These are phyloP conservation scores for Volucella inflata DNA, from an alignment of 2,888 invertebrate genomes.

Conservation along the genomic window DNA sequence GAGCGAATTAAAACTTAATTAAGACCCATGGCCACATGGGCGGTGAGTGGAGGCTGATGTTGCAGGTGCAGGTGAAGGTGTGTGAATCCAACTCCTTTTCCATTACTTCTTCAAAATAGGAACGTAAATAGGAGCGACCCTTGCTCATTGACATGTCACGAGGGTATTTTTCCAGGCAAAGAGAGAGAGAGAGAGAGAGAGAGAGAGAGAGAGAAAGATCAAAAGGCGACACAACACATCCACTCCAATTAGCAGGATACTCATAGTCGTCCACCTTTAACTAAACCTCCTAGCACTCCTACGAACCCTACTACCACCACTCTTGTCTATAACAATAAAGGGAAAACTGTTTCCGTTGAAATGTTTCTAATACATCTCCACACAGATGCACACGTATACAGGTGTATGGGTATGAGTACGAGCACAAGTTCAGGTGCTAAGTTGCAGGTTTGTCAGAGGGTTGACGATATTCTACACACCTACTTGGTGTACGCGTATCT, in stretches of 20 bases:
- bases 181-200: too few relatives aligned
- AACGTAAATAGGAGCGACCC: slow-evolving; percentile 39
- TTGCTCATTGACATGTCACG: slow-evolving; percentile 60
- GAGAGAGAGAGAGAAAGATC: slow-evolving; percentile 56
- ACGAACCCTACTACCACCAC: not conserved
- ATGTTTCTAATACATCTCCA: not conserved
- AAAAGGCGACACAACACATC: slow-evolving; percentile 65
- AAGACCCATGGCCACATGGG: slow-evolving; percentile 10
- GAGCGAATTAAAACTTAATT: slow-evolving; percentile 51
- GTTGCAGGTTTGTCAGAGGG: too few relatives aligned
- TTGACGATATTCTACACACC: too few relatives aligned
- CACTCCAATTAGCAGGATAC: slow-evolving; percentile 73
- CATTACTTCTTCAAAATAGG: slow-evolving; percentile 50
- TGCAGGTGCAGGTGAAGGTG: not conserved
- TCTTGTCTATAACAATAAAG: slow-evolving; percentile 34
- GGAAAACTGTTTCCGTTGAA: slow-evolving; percentile 26
- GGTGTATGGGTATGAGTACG: not conserved
- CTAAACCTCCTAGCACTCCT: too few relatives aligned
- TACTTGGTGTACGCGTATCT: too few relatives aligned
- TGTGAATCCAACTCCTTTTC: slow-evolving; percentile 6
- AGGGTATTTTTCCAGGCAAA: slow-evolving; percentile 36
- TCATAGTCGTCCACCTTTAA: not conserved
- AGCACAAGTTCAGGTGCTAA: too few relatives aligned
- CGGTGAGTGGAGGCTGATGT: not conserved
- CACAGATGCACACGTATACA: not conserved